Conservation (phyloP, 2,888 invertebrate species). For the Nephrotoma flavescens region DNA sequence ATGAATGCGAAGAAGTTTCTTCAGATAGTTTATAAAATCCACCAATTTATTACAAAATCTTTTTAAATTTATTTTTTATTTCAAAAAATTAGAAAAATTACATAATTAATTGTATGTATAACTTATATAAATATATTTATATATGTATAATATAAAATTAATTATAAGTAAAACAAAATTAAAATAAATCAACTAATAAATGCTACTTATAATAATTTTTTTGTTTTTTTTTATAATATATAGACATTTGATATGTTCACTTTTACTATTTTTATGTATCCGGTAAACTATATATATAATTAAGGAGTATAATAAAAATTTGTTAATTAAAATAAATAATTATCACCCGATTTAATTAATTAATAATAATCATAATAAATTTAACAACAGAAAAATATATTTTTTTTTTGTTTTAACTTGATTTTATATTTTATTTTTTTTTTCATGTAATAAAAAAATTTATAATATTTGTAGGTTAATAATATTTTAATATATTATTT, state of each 20-base stretch:
- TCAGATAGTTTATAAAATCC: too few species aligned
- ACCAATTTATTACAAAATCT: not conserved
- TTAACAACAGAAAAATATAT: not conserved
- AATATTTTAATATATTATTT: not conserved
- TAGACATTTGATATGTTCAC: not conserved
- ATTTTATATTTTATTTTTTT: not conserved
- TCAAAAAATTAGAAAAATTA: not conserved
- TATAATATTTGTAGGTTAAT: not conserved
- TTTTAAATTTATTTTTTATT: not conserved
- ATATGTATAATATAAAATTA: not conserved
- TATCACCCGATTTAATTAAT: not conserved
- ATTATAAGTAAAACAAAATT: not conserved
- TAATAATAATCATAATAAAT: not conserved
- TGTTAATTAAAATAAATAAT: not conserved
- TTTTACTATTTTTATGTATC: not conserved
- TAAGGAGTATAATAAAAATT: not conserved
- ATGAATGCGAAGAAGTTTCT: too few species aligned
- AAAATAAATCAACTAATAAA: not conserved
- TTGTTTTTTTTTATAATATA: not conserved
- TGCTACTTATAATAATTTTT: not conserved
- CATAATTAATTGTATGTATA: not conserved
- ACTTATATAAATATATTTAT: not conserved
- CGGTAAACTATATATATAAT: not conserved
- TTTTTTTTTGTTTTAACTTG: not conserved
- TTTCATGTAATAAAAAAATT: not conserved